Evolutionary conservation across 2,888 invertebrate genomes (phyloP).

Genomic region (Eledona agricola): DNA sequence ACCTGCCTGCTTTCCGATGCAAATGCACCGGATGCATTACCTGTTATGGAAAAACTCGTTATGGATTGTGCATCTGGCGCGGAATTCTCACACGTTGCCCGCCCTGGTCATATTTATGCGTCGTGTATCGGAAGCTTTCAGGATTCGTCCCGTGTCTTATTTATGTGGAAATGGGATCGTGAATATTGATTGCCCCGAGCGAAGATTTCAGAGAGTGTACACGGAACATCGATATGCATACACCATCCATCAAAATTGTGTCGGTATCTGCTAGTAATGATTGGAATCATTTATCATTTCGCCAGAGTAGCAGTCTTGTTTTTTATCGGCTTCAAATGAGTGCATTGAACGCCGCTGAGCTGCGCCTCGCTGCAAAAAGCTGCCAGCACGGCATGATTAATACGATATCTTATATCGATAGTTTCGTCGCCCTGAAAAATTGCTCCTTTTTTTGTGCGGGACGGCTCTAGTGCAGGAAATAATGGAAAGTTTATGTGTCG

Average conservation of each 20-base stretch:
- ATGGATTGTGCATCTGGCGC: constrained; percentile 7
- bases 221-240: constrained; percentile 33
- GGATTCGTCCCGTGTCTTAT: constrained; percentile 19
- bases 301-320: constrained; percentile 29
- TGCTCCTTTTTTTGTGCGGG: constrained; percentile 38
- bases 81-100: background rate
- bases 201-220: constrained; percentile 26
- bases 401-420: constrained; percentile 39
- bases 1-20: no score
- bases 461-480: constrained; percentile 36
- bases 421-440: constrained; percentile 38
- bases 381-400: constrained; percentile 37
- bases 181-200: constrained; percentile 27
- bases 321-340: constrained; percentile 38
- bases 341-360: constrained; percentile 39
- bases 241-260: constrained; percentile 46
- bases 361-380: constrained; percentile 28
- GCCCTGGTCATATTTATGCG: background rate
- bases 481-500: constrained; percentile 41
- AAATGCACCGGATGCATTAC: constrained; percentile 13
- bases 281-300: constrained; percentile 49
- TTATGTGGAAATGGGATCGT: constrained; percentile 20
- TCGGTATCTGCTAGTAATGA: constrained; percentile 48
- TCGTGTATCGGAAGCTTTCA: background rate
- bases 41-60: constrained; percentile 3